A percentile compares a stretch with the other conserved stretches of the same genome.
phyloP scores from a whole-genome alignment of 2,888 invertebrate species.

The Andrena dorsata region DNA sequence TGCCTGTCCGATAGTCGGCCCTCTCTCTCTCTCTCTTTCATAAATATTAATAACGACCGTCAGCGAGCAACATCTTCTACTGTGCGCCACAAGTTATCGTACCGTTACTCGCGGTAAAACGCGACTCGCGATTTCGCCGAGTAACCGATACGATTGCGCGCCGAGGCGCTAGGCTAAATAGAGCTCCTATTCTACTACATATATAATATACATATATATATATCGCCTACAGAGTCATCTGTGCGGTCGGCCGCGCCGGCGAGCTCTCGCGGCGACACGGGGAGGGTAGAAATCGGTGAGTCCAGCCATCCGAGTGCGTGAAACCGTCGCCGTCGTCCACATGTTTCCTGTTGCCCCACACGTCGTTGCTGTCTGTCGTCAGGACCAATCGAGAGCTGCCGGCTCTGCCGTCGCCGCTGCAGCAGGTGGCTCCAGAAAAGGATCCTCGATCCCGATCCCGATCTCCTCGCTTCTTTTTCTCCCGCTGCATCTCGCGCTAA shows the following conservation, averaged over 20 bases:
- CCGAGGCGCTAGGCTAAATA: background rate
- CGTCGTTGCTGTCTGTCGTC: constrained; percentile 64
- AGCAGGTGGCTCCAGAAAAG: constrained; percentile 49
- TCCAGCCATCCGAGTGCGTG: constrained; percentile 42
- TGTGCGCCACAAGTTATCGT: background rate
- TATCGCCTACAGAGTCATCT: background rate
- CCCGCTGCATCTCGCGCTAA: constrained; percentile 30
- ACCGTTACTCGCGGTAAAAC: constrained; percentile 15
- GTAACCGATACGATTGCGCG: constrained; percentile 9
- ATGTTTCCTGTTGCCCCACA: constrained; percentile 63
- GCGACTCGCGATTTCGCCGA: background rate
- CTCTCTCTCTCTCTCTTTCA: constrained; percentile 5
- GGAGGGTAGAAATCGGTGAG: constrained; percentile 52
- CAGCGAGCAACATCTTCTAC: background rate
- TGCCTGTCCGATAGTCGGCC: background rate
- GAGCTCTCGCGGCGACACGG: background rate
- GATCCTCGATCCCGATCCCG: constrained; percentile 36
- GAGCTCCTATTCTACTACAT: background rate
- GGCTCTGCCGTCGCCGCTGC: constrained; percentile 17
- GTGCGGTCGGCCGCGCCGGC: background rate
- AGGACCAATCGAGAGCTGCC: constrained; percentile 50
- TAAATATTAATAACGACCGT: constrained; percentile 23
- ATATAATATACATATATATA: too few relatives aligned
- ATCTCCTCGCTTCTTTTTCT: constrained; percentile 28
- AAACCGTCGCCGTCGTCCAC: constrained; percentile 57